Percentiles rank a stretch among this genome's conserved stretches.
These are phyloP conservation scores for Diuraphis noxia DNA, from an alignment of 1,140 invertebrate genomes.

Conservation along the genomic window DNA sequence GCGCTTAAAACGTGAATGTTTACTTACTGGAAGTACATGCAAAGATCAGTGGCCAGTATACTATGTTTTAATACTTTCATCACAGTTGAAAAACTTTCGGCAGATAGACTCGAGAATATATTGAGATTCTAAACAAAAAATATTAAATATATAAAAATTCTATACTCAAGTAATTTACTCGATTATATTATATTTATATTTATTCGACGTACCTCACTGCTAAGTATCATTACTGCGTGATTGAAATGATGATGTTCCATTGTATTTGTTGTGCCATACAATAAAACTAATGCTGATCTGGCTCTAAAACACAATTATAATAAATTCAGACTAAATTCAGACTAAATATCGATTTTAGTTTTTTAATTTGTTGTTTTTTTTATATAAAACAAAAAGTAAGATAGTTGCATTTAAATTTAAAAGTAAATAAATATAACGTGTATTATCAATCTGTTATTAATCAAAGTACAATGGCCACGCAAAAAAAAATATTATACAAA, in stretches of 20 bases:
- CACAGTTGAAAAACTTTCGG: constrained; percentile 66
- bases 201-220: constrained; percentile 63
- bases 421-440: neutral
- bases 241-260: constrained; percentile 76
- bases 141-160: neutral
- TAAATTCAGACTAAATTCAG: neutral
- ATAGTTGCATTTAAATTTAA: neutral
- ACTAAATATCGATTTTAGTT: neutral
- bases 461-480: neutral
- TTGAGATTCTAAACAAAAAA: constrained; percentile 65
- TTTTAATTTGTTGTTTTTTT: neutral
- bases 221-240: constrained; percentile 72
- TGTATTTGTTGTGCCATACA: constrained; percentile 69
- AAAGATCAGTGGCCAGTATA: constrained; percentile 71
- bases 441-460: neutral
- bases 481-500: neutral
- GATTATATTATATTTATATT: neutral
- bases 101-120: constrained; percentile 67
- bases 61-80: constrained; percentile 69
- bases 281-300: constrained; percentile 67
- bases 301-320: constrained; percentile 59
- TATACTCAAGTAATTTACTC: neutral
- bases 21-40: constrained; percentile 69
- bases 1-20: neutral
- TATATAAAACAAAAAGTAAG: too few relatives aligned